Evolutionary conservation across 2,888 invertebrate species (phyloP), one percentile per base, ranked within the genome.

Genomic region (Sthenelais limicola): DNA sequence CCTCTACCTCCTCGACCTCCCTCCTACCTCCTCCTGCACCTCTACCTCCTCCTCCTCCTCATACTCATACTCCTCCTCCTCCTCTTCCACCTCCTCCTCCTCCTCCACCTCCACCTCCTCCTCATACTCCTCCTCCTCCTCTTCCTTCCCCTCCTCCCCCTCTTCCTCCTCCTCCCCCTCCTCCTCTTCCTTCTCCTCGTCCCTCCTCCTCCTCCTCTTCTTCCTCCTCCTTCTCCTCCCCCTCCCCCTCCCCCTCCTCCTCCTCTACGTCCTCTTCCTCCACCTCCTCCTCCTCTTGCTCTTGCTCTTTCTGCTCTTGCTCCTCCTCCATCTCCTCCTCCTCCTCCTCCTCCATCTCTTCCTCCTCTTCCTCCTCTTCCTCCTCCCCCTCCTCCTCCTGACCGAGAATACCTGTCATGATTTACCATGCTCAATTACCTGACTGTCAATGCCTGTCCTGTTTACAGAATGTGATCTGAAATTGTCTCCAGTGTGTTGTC

Each of bases 91-190:
- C 15, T 30, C 30, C 52, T 3, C 52, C 3, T n/a, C 30, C n/a
- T 4, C 52, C 26, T 30, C 3, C 43, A 12, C n/a, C n/a, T n/a
- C n/a, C 33, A 56, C 56, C 30, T 56, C 56, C 15, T 56, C 30
- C 30, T 18, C 56, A n/a, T 30, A 52, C 26, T 12, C 52, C 52
- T 15, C 12, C 43, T 2, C 9, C 2, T 24, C 3, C 48, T 7
- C 9, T 48, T 3, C 48, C 48, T 48, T 28, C 52, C 24, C 26
- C 52, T n/a, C 51, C 51, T 5, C 51, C 51, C 24, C 51, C 51
- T 24, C n/a, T n/a, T 24, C 51, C n/a, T 24, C 51, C 51, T 51
- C 21, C 51, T n/a, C n/a, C n/a, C n/a, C n/a, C n/a, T n/a, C n/a
- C n/a, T n/a, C n/a, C n/a, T n/a, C n/a, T n/a, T n/a, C n/a, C n/a